Conservation (phyloP, 2,888 invertebrate species). For the Zelleria hepariella region DNA sequence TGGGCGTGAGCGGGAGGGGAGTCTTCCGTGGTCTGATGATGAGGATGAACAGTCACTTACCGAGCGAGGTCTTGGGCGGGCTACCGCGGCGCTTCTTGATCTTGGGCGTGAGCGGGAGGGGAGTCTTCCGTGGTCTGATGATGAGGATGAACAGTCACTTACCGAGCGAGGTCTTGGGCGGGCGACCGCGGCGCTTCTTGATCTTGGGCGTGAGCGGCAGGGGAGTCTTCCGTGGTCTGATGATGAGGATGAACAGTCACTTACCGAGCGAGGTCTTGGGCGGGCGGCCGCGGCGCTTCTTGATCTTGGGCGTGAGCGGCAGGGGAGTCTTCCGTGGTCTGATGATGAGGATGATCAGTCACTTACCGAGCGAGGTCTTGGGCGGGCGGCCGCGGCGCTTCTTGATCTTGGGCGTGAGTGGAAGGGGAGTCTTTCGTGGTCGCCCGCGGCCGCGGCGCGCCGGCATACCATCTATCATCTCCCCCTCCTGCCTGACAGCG, state of each 20-base stretch:
- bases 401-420: conserved; percentile 59
- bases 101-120: conserved; percentile 58
- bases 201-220: conserved; percentile 58
- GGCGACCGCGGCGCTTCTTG: conserved; percentile 34
- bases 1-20: no score
- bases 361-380: conserved; percentile 60
- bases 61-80: conserved; percentile 62
- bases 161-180: no score
- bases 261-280: no score
- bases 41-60: conserved; percentile 26
- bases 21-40: no score
- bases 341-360: no score
- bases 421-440: conserved; percentile 69
- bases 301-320: conserved; percentile 58
- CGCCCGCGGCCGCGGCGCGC: conserved; percentile 63
- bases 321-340: conserved; percentile 68
- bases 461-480: conserved; percentile 31
- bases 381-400: conserved; percentile 62
- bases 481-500: conserved; percentile 20
- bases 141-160: no score
- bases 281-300: conserved; percentile 31
- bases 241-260: no score
- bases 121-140: conserved; percentile 69
- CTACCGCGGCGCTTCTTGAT: conserved; percentile 61
- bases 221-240: conserved; percentile 65